Conservation (phyloP, 1,140 invertebrate genomes). For the Kradibia gibbosae region DNA sequence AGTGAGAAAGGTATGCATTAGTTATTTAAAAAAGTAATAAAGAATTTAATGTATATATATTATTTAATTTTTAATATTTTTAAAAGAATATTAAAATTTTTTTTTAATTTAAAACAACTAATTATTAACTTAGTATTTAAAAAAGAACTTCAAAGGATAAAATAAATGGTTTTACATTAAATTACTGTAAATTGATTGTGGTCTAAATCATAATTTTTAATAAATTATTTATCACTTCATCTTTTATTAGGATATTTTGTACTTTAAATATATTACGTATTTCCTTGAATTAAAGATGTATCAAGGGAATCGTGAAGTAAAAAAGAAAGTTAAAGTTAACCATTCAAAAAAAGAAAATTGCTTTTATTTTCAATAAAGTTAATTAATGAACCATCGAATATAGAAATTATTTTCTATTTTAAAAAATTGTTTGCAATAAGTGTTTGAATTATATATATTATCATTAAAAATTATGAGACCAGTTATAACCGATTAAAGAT, state of each 20-base stretch:
- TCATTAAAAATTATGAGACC: too few relatives aligned
- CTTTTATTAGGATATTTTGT: not conserved
- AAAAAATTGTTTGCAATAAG: not conserved
- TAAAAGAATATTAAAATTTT: too few relatives aligned
- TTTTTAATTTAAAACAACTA: too few relatives aligned
- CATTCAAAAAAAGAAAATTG: not conserved
- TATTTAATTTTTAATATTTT: too few relatives aligned
- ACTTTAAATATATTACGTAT: not conserved
- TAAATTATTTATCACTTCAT: slow-evolving; percentile 16
- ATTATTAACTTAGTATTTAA: too few relatives aligned
- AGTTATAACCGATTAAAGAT: too few relatives aligned
- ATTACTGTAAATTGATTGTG: slow-evolving; percentile 23
- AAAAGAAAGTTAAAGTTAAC: slow-evolving; percentile 18
- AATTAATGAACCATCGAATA: not conserved
- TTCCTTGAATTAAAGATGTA: not conserved
- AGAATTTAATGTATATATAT: too few relatives aligned
- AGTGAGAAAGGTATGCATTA: too few relatives aligned
- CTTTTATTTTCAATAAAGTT: not conserved
- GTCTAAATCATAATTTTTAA: slow-evolving; percentile 24
- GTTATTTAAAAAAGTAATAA: too few relatives aligned
- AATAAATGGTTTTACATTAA: slow-evolving; percentile 1
- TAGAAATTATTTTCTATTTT: not conserved
- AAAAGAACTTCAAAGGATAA: too few relatives aligned
- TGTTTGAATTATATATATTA: not conserved
- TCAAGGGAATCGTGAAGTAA: not conserved